Evolutionary conservation across 2,113 vertebrate species (phyloP).

Genomic region (Typhlomys cinereus): DNA sequence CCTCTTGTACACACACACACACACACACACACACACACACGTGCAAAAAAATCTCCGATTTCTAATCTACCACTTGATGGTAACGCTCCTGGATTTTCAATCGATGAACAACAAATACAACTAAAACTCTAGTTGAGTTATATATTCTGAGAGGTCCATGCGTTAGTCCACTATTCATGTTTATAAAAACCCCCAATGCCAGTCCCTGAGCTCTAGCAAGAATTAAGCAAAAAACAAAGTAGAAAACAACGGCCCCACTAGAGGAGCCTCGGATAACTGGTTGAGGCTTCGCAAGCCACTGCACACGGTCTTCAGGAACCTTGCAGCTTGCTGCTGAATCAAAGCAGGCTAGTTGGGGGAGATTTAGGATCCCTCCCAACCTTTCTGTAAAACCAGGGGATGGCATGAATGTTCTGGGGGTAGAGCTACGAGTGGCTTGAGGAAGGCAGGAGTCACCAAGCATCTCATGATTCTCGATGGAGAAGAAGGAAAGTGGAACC

Average conservation of each 20-base stretch:
- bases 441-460: not conserved
- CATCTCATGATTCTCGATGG: not conserved
- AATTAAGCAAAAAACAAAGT: conserved; percentile 25
- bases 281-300: not conserved
- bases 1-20: too few relatives aligned
- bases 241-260: not conserved
- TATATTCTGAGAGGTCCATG: not conserved
- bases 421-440: not conserved
- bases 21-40: too few relatives aligned
- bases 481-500: not conserved
- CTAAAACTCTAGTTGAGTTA: not conserved
- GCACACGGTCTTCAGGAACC: not conserved
- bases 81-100: conserved; percentile 8
- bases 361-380: not conserved
- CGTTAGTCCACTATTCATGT: not conserved
- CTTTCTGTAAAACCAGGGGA: not conserved
- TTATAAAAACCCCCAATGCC: not conserved
- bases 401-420: not conserved
- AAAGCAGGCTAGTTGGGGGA: not conserved
- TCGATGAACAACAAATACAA: not conserved
- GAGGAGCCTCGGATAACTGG: not conserved
- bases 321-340: not conserved
- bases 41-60: not conserved
- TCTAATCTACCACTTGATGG: not conserved
- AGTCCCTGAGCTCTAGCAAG: not conserved